phyloP scores from a whole-genome alignment of 2,113 vertebrate genomes.

The Damaliscus lunatus region DNA sequence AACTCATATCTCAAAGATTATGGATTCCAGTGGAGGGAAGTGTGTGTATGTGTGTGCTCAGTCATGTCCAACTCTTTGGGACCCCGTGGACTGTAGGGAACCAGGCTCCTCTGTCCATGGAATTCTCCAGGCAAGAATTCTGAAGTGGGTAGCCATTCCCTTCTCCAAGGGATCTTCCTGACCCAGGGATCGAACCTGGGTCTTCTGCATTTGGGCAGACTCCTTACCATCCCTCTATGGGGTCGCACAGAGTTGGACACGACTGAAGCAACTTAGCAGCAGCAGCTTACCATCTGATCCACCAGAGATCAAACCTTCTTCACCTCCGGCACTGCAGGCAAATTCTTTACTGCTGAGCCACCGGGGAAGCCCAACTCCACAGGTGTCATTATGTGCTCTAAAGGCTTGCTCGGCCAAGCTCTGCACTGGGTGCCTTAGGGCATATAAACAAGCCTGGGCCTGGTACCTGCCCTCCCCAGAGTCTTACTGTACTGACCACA shows the following conservation, averaged over 20 bases:
- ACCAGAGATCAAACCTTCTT: neutral
- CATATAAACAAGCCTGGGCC: neutral
- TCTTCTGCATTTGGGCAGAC: neutral
- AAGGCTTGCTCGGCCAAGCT: neutral
- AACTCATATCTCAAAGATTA: neutral
- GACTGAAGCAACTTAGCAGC: too few relatives aligned
- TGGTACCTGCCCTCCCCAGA: neutral
- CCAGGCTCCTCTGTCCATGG: neutral
- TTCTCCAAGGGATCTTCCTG: neutral
- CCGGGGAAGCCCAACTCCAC: fast-evolving
- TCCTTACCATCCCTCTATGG: neutral
- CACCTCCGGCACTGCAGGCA: neutral
- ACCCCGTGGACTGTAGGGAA: neutral
- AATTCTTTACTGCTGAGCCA: neutral
- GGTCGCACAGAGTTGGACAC: too few relatives aligned
- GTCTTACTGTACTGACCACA: neutral
- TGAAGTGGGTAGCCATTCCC: neutral
- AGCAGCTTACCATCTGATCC: neutral
- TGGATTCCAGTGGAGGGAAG: neutral
- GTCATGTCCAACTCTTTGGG: neutral
- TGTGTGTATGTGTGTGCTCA: neutral
- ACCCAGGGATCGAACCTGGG: neutral
- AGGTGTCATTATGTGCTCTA: neutral
- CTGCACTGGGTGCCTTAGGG: neutral
- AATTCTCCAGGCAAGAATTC: neutral